Percentiles rank a stretch among this genome's conserved stretches.
These are phyloP conservation scores for Lepus americanus DNA, from an alignment of 2,113 vertebrate genomes.

Conservation along the genomic window DNA sequence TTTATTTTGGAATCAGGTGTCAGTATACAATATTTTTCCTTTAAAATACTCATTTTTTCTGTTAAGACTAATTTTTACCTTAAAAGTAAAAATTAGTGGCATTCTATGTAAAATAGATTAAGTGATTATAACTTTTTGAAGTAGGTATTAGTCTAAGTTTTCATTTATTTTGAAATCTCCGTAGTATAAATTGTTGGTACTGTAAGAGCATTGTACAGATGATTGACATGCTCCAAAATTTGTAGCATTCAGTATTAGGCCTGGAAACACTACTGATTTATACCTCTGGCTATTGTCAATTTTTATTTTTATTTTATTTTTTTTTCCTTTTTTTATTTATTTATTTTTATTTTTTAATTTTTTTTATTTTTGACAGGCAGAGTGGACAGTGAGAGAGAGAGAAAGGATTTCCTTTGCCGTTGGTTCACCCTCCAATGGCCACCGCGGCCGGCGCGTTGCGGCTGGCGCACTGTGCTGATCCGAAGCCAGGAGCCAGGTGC, in stretches of 20 bases:
- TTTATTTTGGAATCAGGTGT: conserved; percentile 45
- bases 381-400: too few species aligned
- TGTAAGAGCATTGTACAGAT: background rate
- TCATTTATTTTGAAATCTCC: conserved; percentile 15
- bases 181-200: background rate
- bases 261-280: background rate
- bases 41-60: conserved; percentile 29
- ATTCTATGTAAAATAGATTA: conserved; percentile 21
- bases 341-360: too few species aligned
- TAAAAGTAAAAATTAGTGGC: background rate
- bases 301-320: too few species aligned
- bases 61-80: background rate
- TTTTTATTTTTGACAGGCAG: too few species aligned
- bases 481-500: too few species aligned
- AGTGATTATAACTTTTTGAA: conserved; percentile 12
- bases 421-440: too few species aligned
- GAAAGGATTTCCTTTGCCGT: too few species aligned
- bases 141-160: background rate
- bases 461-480: too few species aligned
- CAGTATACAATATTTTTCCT: background rate
- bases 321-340: too few species aligned
- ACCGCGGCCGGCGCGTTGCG: too few species aligned
- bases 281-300: background rate
- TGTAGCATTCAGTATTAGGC: background rate
- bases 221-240: conserved; percentile 32